Evolutionary conservation across 23 tunicate genomes (phyloP), one percentile per base, ranked within the genome.

Genomic region (Styela plicata): DNA sequence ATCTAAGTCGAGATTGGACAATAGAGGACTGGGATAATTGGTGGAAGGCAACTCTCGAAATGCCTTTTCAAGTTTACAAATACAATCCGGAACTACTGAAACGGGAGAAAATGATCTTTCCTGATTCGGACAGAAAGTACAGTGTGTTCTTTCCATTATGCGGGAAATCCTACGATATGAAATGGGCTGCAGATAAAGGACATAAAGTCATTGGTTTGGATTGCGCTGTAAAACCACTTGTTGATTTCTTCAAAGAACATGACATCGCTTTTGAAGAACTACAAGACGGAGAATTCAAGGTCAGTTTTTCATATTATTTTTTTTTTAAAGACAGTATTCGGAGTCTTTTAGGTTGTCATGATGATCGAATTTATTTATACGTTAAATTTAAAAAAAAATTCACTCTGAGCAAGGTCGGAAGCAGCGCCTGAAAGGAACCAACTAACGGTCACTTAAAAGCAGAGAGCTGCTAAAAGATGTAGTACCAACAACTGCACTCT

Each of bases 161-260:
- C 13, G 57, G 57, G 57, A 44, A 44, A 13, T 44, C 57, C 7
- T 44, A 44, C 13, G 57, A 44, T 44, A 44, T 44, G 57, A 44
- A 44, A 44, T 44, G 71, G 71, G 30, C 22, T 16, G 71, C 71
- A 16, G 71, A 67, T 24, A 67, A 67, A 67, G 71, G 71, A 22
- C 71, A 67, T 67, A 24, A 22, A 16, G 71, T 67, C 31, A 29
- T 67, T 67, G 71, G 71, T 22, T 19, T 67, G 71, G 71, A 67
- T 1, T 67, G 31, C 31, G 19, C 71, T 0, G 71, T 16, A 22
- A 67, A 25, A 25, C 31, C 71, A 22, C 18, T 67, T 22, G 31
- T 16, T 16, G 30, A 27, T 29, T 67, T 67, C 71, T 67, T 67
- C 71, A 67, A 67, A 16, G 71, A 67, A 67, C 1, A 67, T 1